A percentile compares a stretch with the other conserved stretches of the same genome.
phyloP scores from a whole-genome alignment of 2,888 invertebrate species.

The Andrena fulva region DNA sequence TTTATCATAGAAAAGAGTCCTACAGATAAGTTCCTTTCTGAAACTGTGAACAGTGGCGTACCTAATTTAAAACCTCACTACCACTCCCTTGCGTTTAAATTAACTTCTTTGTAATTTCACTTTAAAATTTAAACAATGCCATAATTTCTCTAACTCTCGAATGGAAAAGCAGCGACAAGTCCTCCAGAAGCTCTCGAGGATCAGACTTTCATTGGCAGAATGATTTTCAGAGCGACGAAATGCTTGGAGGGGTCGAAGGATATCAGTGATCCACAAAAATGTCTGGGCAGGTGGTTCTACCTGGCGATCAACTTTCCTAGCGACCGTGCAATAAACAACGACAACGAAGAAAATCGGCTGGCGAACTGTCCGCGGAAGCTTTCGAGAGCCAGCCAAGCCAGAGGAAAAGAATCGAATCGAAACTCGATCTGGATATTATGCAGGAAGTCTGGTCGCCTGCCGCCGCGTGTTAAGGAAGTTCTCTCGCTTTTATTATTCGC shows the following conservation, averaged over 20 bases:
- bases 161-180: no score
- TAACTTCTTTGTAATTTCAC: no score
- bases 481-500: constrained; percentile 33
- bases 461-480: constrained; percentile 40
- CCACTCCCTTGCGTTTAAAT: no score
- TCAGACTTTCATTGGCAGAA: background rate
- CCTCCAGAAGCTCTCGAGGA: no score
- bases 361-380: constrained; percentile 11
- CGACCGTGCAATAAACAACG: constrained; percentile 12
- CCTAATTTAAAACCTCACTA: no score
- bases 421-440: constrained; percentile 72
- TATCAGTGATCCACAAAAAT: background rate
- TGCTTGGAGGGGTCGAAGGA: background rate
- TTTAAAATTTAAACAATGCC: no score
- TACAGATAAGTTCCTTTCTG: no score
- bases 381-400: constrained; percentile 28
- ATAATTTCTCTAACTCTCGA: no score
- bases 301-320: constrained; percentile 23
- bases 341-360: constrained; percentile 15
- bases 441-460: constrained; percentile 68
- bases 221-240: background rate
- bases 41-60: no score
- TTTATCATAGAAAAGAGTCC: no score
- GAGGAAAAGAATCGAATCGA: constrained; percentile 65
- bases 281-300: background rate